Base-by-base conservation (phyloP, 2,113 vertebrate genomes). In the Carlito syrichta region DNA sequence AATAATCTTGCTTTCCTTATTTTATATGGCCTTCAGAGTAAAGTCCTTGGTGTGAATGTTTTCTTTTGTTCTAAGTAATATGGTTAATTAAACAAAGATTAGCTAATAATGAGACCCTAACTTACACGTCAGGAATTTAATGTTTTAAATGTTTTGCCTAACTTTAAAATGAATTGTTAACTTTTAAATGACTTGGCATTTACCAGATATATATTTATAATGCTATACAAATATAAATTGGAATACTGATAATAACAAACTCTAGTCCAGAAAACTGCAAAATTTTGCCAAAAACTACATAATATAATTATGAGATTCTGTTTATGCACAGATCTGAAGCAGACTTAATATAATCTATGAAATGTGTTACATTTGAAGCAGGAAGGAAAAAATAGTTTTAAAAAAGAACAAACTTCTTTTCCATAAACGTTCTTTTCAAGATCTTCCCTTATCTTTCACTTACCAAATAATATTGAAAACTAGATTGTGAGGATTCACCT, bases 401-500 rank as follows among this genome's bases (percentile, higher is more conserved):
- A 74, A 62, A 79, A 45, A 56, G 66, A 63, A 50, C n/a, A 79
- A 85, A 92, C 86, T 95, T 97, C 73, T 97, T 82, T 94, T 92
- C 89, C 91, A n/a, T 90, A 97, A 91, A 22, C 84, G 76, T 95
- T 97, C 88, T 86, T 97, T 97, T 97, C 71, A 91, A 90, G 9
- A 96, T 68, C 52, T 89, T 58, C 50, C 6, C 32, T 40, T 93
- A 63, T 13, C n/a, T 89, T 89, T 54, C 83, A 96, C 81, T 95
- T 82, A 97, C 52, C 56, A 97, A 98, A 96, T 92, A 48, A 76
- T 63, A 76, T 2, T 94, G 89, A 88, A 98, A 97, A 97, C 40
- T 74, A 76, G 66, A 94, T 93, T 97, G 95, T 97, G 93, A 96
- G 66, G 86, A 95, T 97, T 98, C 95, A 89, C 50, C 38, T 95